Conservation (phyloP, 2,113 vertebrate species). For the Cynopterus brachyotis region DNA sequence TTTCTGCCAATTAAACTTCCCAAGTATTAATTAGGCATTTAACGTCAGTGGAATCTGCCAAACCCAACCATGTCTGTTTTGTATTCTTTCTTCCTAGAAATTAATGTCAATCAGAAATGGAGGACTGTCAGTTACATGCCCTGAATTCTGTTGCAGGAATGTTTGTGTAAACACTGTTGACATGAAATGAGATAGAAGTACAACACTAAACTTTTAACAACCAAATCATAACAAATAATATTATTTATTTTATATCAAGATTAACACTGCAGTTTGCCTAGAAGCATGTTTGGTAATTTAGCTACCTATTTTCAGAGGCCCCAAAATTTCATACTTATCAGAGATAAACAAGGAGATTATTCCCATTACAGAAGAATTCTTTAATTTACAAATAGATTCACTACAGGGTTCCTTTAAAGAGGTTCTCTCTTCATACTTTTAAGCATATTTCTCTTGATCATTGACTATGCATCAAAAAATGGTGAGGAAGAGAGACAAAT, state of each 20-base stretch:
- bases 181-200: neutral
- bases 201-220: conserved; percentile 20
- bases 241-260: neutral
- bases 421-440: neutral
- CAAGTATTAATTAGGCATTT: neutral
- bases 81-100: neutral
- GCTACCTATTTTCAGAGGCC: neutral
- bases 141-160: neutral
- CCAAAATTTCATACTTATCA: neutral
- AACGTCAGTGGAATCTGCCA: neutral
- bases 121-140: neutral
- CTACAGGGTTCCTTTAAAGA: neutral
- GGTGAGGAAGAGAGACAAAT: neutral
- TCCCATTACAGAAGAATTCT: neutral
- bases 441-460: neutral
- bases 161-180: neutral
- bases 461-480: neutral
- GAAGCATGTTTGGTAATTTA: neutral
- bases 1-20: conserved; percentile 37
- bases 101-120: neutral
- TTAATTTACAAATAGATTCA: conserved; percentile 31
- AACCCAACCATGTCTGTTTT: neutral
- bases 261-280: neutral
- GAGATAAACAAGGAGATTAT: neutral
- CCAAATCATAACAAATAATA: neutral